Evolutionary conservation across 2,888 invertebrate species (phyloP).

Genomic region (Drosophila quasianomalipes): DNA sequence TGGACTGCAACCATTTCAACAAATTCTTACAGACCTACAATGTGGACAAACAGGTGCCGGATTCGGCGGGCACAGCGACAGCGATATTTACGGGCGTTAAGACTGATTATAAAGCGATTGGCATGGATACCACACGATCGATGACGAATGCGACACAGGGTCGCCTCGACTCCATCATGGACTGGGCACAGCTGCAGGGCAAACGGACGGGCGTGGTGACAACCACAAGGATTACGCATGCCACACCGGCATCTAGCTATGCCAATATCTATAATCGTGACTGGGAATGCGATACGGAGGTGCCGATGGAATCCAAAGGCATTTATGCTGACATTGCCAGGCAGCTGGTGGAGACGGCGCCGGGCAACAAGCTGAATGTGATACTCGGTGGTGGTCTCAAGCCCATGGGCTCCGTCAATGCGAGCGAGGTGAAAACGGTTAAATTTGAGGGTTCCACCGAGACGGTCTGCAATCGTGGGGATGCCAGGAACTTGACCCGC

Average conservation of each 20-base stretch:
- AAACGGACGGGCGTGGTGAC: conserved; percentile 89
- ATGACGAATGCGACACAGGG: conserved; percentile 84
- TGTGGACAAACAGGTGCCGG: conserved; percentile 89
- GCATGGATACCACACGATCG: conserved; percentile 84
- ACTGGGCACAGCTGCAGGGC: conserved; percentile 87
- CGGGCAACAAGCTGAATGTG: conserved; percentile 88
- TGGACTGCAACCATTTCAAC: background rate
- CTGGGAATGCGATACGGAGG: conserved; percentile 87
- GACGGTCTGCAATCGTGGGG: conserved; percentile 86
- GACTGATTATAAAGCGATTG: conserved; percentile 87
- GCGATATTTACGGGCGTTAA: conserved; percentile 89
- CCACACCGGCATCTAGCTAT: conserved; percentile 88
- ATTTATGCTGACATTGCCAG: conserved; percentile 87
- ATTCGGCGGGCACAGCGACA: conserved; percentile 90
- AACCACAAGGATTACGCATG: conserved; percentile 89
- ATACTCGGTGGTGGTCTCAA: conserved; percentile 88
- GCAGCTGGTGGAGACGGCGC: conserved; percentile 88
- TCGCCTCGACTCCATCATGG: conserved; percentile 86
- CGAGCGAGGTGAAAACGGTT: conserved; percentile 53
- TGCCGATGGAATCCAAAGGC: conserved; percentile 83
- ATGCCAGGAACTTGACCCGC: conserved; percentile 87
- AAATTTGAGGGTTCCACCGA: conserved; percentile 81
- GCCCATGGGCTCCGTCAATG: conserved; percentile 84
- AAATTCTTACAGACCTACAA: conserved; percentile 88
- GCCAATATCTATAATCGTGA: conserved; percentile 87